These are phyloP conservation scores for Connochaetes taurinus DNA, from an alignment of 2,113 vertebrate species.

Conservation along the genomic window DNA sequence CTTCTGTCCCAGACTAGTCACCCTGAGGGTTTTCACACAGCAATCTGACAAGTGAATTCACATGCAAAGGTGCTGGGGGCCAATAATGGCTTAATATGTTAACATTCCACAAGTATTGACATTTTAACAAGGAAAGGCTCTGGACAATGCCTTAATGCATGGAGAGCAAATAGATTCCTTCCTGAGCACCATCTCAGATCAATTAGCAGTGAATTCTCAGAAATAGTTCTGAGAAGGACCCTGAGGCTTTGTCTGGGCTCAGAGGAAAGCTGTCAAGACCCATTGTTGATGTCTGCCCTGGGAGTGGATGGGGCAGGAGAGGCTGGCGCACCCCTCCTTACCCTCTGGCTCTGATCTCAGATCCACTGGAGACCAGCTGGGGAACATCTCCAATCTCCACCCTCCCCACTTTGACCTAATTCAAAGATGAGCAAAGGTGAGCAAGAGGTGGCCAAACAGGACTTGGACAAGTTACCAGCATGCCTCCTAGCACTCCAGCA, in stretches of 20 bases:
- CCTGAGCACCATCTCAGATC: background rate
- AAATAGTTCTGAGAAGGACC: background rate
- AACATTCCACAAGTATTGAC: conserved; percentile 9
- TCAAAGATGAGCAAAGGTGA: background rate
- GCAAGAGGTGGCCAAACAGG: background rate
- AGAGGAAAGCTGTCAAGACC: background rate
- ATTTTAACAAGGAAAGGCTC: conserved; percentile 26
- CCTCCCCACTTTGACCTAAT: background rate
- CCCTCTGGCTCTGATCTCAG: background rate
- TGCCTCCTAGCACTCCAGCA: background rate
- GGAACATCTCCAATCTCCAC: background rate
- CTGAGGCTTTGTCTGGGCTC: background rate
- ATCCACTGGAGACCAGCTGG: background rate
- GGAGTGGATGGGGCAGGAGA: background rate
- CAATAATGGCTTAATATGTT: background rate
- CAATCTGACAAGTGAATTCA: conserved; percentile 22
- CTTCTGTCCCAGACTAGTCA: background rate
- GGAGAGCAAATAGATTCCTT: background rate
- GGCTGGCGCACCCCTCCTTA: background rate
- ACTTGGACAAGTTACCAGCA: background rate
- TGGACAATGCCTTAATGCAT: background rate
- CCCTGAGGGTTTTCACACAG: background rate
- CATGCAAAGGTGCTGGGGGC: background rate
- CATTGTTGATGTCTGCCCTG: background rate
- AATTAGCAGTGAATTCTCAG: background rate